These are phyloP conservation scores for Conus betulinus DNA, from an alignment of 1,140 invertebrate species.

Conservation along the genomic window DNA sequence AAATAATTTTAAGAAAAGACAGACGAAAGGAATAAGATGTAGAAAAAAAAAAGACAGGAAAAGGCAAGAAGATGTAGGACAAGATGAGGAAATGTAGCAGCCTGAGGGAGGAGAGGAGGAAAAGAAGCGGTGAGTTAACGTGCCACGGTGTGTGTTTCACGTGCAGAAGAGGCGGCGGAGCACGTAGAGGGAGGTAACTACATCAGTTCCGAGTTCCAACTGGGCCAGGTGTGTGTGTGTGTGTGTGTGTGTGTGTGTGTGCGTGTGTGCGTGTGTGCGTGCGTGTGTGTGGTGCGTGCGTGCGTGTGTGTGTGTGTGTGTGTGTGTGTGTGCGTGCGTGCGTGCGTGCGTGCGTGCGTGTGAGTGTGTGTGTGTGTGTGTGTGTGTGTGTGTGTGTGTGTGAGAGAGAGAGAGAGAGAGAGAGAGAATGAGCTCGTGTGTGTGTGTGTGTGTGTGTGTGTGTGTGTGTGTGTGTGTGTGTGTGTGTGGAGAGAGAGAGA, in stretches of 20 bases:
- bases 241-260: constrained; percentile 15
- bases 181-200: constrained; percentile 89
- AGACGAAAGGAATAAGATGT: no score
- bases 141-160: not conserved
- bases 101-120: no score
- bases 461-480: not conserved
- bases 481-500: not conserved
- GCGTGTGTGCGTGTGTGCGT: not conserved
- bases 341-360: not conserved
- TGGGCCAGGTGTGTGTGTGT: constrained; percentile 80
- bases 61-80: no score
- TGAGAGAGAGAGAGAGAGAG: no score
- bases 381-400: not conserved
- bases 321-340: not conserved
- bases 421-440: not conserved
- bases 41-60: no score
- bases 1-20: no score
- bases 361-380: not conserved
- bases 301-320: constrained; percentile 11
- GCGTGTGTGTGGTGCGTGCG: not conserved
- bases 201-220: constrained; percentile 87
- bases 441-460: not conserved
- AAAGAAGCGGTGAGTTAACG: no score
- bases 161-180: constrained; percentile 82
- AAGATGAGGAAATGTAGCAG: no score